A percentile compares a stretch with the other conserved stretches of the same genome.
Evolutionary conservation across 2,888 invertebrate species (phyloP).

Genomic region (Amphipoea lucens): DNA sequence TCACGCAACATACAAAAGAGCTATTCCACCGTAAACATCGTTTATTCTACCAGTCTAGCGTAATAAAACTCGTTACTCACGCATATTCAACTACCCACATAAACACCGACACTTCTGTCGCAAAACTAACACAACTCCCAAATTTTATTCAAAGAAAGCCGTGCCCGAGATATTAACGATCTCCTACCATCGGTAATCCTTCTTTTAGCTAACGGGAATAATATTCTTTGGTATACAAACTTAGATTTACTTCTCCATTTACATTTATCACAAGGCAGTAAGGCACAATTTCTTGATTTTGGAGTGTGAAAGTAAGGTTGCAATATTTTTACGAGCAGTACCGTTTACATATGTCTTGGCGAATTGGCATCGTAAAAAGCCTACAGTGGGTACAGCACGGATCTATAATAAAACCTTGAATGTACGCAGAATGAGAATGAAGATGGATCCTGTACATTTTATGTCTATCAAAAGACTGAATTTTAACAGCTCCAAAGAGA

Average conservation of each 20-base stretch:
- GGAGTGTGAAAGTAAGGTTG: conserved; percentile 3
- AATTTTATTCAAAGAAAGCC: conserved; percentile 65
- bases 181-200: conserved; percentile 65
- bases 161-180: conserved; percentile 64
- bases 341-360: conserved; percentile 69
- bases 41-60: conserved; percentile 3
- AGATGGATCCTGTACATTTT: conserved; percentile 59
- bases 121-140: conserved; percentile 55
- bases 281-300: conserved; percentile 1
- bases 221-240: conserved; percentile 57
- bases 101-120: conserved; percentile 34
- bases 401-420: conserved; percentile 70
- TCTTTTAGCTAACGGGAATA: conserved; percentile 64
- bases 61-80: conserved; percentile 39
- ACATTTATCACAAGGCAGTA: conserved; percentile 26
- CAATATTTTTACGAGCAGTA: conserved; percentile 63
- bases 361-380: conserved; percentile 71
- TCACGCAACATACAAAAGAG: conserved; percentile 24
- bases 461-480: conserved; percentile 62
- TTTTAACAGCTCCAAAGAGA: conserved; percentile 60
- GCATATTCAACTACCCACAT: conserved; percentile 39
- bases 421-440: conserved; percentile 66
- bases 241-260: neutral
- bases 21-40: conserved; percentile 6
- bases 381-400: conserved; percentile 66